A percentile compares a stretch with the other conserved stretches of the same genome.
phyloP scores from a whole-genome alignment of 2,888 invertebrate genomes.

The Phyto melanocephala region DNA sequence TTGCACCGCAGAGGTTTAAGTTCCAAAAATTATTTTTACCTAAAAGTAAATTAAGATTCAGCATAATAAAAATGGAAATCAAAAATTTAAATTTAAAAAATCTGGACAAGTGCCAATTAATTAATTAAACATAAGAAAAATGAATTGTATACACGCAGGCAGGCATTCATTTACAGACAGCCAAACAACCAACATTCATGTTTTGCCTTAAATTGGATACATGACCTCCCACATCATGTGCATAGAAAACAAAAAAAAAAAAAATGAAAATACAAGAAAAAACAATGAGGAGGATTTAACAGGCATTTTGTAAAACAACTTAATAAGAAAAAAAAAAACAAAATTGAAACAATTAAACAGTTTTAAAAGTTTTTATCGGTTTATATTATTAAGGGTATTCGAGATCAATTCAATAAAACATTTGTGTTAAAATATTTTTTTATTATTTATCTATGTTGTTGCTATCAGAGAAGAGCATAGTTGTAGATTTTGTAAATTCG shows the following conservation, averaged over 20 bases:
- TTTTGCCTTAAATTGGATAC: conserved; percentile 55
- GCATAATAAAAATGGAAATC: conserved; percentile 16
- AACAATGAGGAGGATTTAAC: conserved; percentile 40
- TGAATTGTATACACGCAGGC: conserved; percentile 44
- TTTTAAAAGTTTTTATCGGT: conserved; percentile 4
- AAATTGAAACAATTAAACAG: conserved; percentile 40
- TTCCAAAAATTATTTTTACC: background rate
- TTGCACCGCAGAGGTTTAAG: background rate
- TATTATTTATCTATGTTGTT: too few relatives aligned
- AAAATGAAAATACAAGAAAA: background rate
- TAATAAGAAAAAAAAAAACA: background rate
- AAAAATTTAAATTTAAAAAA: conserved; percentile 65
- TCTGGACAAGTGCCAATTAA: conserved; percentile 78
- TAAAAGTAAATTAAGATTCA: conserved; percentile 2
- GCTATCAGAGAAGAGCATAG: too few relatives aligned
- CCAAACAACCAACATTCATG: conserved; percentile 20
- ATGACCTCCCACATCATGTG: conserved; percentile 60
- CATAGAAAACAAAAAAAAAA: background rate
- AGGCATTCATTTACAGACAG: background rate
- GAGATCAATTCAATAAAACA: too few relatives aligned
- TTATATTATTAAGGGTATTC: background rate
- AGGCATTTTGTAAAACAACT: conserved; percentile 22
- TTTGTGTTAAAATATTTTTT: too few relatives aligned
- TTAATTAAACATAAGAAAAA: conserved; percentile 72
- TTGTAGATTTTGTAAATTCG: too few relatives aligned